Base-by-base conservation (phyloP, 2,797 vertebrate genomes). In the Anas capensis region DNA sequence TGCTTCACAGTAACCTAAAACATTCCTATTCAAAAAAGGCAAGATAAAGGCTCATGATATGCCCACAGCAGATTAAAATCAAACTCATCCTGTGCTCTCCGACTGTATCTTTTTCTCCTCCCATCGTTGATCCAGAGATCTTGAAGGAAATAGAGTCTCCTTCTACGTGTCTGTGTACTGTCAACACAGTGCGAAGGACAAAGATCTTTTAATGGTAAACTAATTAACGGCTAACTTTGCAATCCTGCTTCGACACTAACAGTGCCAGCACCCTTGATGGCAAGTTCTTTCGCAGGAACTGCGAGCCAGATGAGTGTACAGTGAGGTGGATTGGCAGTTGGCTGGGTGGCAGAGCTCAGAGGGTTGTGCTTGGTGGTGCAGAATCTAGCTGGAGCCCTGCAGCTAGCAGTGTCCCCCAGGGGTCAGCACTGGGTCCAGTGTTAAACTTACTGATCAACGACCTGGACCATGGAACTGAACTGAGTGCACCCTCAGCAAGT, bases 161-260 rank as follows among this genome's bases (percentile, higher is more conserved):
- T 86, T 21, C 46, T 44, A 5, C 3, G 23, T 11, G n/a, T 73
- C 92, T 64, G 38, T 40, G 18, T 3, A 60, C 38, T 13, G 53
- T 87, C 92, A 94, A 86, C 81, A 80, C 46, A 85, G 18, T 1
- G 21, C 33, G 6, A 65, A 78, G 77, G 57, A 18, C 93, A 95
- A 96, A 95, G 92, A 84, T 92, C 86, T 89, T 90, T 95, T 78
- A 92, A 90, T 73, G 48, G 38, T 40, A 77, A 94, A 90, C 90
- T 83, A n/a, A 18, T 42, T 42, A 84, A 87, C 1, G 5, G 75
- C 49, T 72, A 34, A 93, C 31, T 54, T 86, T 0, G 3, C 38
- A 92, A 62, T 38, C 23, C 24, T 66, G 51, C 64, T 89, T 77
- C 53, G 44, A 82, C 38, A 77, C 31, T 0, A 7, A 29, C 14